Base-by-base conservation (phyloP, 2,888 invertebrate species). In the Watsonalla cultraria region DNA sequence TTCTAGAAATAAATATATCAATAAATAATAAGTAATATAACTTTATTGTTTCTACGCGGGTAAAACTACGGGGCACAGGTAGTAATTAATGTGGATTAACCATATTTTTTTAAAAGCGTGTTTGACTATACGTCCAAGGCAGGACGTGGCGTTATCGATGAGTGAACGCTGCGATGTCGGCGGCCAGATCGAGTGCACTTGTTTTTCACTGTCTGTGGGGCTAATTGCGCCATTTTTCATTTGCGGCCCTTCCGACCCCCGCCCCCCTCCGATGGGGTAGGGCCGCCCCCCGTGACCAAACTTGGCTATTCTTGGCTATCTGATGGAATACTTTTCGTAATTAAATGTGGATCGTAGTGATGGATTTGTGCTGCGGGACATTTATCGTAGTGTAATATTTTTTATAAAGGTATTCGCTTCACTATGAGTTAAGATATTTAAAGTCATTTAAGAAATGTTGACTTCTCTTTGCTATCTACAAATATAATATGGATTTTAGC, bases 181-280 rank as follows among this genome's bases (percentile, higher is more conserved):
- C 68, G 68, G 70, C 72, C 76, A 86, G 87, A 88, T 86, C 79
- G 85, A 87, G 86, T 86, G 86, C 86, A 85, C 87, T 88, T 86
- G 88, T 90, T 88, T 88, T 87, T 90, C 90, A 89, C 89, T 89
- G 90, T 90, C 90, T 84, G 82, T 74, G 82, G 75, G 80, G 83
- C 89, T 90, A 90, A 90, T 89, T 88, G 87, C 84, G 80, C 86
- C 81, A 89, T 90, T 90, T 88, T 85, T 90, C 90, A 89, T 84
- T 79, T 79, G 76, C 79, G 77, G 73, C 79, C 80, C 80, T 69
- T 70, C 75, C 73, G 59, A 57, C 66, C 68, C 63, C 58, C 57
- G 56, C 55, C 57, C 52, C 53, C 57, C 48, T 39, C 54, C 52
- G 50, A 46, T 51, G 57, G 51, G 63, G 56, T 58, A 56, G 53